phyloP scores from a whole-genome alignment of 2,888 invertebrate genomes.

The Andrena bicolor region DNA sequence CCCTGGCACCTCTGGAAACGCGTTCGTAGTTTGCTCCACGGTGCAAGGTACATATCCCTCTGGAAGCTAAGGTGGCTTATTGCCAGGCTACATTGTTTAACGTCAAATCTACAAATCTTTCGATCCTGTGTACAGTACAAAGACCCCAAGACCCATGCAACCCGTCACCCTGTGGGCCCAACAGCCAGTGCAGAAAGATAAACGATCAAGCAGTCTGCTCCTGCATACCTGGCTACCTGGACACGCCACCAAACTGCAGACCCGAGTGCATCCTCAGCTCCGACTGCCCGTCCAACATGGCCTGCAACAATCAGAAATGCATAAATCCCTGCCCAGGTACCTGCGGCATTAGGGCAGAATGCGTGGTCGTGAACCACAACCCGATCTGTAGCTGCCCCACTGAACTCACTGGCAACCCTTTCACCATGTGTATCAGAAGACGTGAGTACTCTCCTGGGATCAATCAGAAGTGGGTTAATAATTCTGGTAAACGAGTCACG shows the following conservation, averaged over 20 bases:
- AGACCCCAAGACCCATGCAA: slow-evolving; percentile 88
- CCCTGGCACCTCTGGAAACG: slow-evolving; percentile 89
- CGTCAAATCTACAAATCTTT: slow-evolving; percentile 5
- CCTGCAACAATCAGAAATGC: slow-evolving; percentile 93
- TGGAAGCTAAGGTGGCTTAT: background rate
- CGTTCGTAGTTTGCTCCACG: slow-evolving; percentile 88
- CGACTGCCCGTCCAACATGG: slow-evolving; percentile 91
- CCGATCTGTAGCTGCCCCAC: slow-evolving; percentile 93
- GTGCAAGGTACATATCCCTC: slow-evolving; percentile 77
- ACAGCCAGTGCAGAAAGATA: slow-evolving; percentile 90
- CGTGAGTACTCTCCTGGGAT: slow-evolving; percentile 70
- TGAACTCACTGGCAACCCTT: slow-evolving; percentile 92
- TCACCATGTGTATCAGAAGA: slow-evolving; percentile 87
- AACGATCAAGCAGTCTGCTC: slow-evolving; percentile 89
- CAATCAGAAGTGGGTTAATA: slow-evolving; percentile 54
- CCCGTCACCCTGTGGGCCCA: slow-evolving; percentile 92
- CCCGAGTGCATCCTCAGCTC: slow-evolving; percentile 94
- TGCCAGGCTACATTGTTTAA: slow-evolving; percentile 65
- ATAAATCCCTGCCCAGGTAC: slow-evolving; percentile 92
- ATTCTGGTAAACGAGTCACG: too few relatives aligned
- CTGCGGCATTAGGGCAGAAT: slow-evolving; percentile 92
- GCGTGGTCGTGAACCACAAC: slow-evolving; percentile 93
- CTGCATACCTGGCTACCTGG: slow-evolving; percentile 90
- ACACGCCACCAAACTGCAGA: slow-evolving; percentile 90
- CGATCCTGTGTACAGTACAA: slow-evolving; percentile 78